Evolutionary conservation across 1,140 invertebrate species (phyloP).

Genomic region (Varroa destructor): DNA sequence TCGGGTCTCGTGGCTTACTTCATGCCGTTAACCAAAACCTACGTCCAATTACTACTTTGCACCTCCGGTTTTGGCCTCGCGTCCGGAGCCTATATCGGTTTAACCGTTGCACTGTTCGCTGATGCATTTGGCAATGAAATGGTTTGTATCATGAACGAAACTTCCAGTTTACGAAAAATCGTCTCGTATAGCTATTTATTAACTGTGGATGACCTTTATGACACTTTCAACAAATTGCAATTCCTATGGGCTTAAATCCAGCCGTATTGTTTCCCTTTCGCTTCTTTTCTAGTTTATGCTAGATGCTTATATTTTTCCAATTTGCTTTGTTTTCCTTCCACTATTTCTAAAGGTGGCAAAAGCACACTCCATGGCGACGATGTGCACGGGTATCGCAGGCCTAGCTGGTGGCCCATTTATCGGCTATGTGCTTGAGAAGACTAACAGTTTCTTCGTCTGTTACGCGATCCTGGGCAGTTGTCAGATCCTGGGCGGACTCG

Average conservation of each 20-base stretch:
- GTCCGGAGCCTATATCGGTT: constrained; percentile 34
- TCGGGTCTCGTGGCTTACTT: constrained; percentile 33
- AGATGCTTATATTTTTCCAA: background rate
- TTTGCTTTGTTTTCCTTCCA: constrained; percentile 10
- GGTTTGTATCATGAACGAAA: constrained; percentile 30
- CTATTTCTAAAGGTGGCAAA: background rate
- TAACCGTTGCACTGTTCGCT: constrained; percentile 34
- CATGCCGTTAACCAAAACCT: constrained; percentile 32
- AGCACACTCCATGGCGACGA: constrained; percentile 20
- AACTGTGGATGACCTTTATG: too few relatives aligned
- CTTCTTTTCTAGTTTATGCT: background rate
- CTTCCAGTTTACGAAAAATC: constrained; percentile 32
- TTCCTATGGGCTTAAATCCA: too few relatives aligned
- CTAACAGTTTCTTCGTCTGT: constrained; percentile 32
- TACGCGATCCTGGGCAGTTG: constrained; percentile 31
- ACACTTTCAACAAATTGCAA: constrained; percentile 8
- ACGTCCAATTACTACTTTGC: constrained; percentile 30
- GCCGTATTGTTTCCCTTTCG: too few relatives aligned
- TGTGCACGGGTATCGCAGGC: constrained; percentile 22
- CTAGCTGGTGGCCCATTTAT: constrained; percentile 25
- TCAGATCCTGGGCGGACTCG: constrained; percentile 31
- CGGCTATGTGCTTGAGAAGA: constrained; percentile 34
- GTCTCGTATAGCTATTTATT: background rate
- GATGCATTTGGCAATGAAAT: constrained; percentile 32
- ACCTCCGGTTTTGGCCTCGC: constrained; percentile 33